phyloP scores from a whole-genome alignment of 1,140 invertebrate species.

The Temnothorax nylanderi region DNA sequence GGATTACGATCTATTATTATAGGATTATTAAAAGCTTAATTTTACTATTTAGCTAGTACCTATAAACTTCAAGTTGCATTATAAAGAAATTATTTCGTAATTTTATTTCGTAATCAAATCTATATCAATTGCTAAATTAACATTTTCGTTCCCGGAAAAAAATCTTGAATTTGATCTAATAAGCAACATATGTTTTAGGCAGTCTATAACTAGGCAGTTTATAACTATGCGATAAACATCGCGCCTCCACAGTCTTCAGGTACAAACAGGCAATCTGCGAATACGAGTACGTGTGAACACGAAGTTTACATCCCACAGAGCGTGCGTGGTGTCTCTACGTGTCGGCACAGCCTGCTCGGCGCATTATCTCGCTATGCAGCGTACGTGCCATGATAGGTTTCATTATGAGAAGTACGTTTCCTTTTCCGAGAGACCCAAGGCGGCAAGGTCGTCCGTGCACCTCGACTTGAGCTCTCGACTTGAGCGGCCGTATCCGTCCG shows the following conservation, averaged over 20 bases:
- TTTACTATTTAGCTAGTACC: background rate
- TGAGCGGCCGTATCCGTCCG: conserved; percentile 46
- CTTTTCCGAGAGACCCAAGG: conserved; percentile 68
- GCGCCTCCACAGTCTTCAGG: background rate
- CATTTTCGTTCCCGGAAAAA: background rate
- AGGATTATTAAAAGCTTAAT: background rate
- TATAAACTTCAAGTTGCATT: background rate
- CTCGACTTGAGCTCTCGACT: conserved; percentile 41
- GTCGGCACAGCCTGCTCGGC: conserved; percentile 52
- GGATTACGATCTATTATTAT: background rate
- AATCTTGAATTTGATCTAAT: background rate
- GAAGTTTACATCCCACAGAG: conserved; percentile 29
- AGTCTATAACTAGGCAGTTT: background rate
- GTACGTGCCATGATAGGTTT: conserved; percentile 70
- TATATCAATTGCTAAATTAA: background rate
- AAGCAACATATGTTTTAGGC: background rate
- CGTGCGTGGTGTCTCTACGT: conserved; percentile 21
- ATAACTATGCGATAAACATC: background rate
- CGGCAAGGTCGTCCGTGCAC: conserved; percentile 70
- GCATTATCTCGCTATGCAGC: conserved; percentile 63
- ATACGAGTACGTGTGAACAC: conserved; percentile 15
- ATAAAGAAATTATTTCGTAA: background rate
- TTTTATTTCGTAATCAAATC: background rate
- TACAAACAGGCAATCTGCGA: conserved; percentile 16
- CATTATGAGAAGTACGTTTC: conserved; percentile 75